Evolutionary conservation across 2,797 vertebrate genomes (phyloP).

Genomic region (Tiaroga cobitis): DNA sequence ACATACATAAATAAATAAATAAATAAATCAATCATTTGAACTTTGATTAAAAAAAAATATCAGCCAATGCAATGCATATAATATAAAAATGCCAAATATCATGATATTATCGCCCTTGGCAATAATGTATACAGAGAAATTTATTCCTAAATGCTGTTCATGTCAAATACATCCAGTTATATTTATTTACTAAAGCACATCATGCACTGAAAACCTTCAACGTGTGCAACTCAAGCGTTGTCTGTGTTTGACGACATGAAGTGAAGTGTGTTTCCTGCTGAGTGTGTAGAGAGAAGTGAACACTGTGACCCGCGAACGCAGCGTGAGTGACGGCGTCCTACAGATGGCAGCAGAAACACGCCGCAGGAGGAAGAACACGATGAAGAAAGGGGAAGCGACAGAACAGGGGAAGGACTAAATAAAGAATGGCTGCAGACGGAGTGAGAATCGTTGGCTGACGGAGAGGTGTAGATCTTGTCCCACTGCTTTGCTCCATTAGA

Average conservation of each 20-base stretch:
- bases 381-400: neutral
- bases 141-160: neutral
- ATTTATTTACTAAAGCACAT: neutral
- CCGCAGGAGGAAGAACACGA: neutral
- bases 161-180: neutral
- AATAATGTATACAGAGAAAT: neutral
- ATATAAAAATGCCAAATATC: neutral
- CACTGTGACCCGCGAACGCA: neutral
- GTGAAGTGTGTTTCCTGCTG: neutral
- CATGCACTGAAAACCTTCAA: neutral
- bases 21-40: too few relatives aligned
- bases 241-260: neutral
- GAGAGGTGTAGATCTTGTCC: slow-evolving; percentile 57
- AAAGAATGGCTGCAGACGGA: neutral
- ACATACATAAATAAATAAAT: too few relatives aligned
- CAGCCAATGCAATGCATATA: too few relatives aligned
- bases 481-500: slow-evolving; percentile 39
- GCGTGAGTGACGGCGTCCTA: neutral
- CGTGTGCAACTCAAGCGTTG: neutral
- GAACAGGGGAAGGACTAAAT: slow-evolving; percentile 6
- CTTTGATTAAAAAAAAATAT: neutral
- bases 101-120: neutral
- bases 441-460: slow-evolving; percentile 66
- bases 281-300: neutral
- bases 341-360: slow-evolving; percentile 50